Evolutionary conservation across 2,888 invertebrate genomes (phyloP).

Genomic region (Isoperla grammatica): DNA sequence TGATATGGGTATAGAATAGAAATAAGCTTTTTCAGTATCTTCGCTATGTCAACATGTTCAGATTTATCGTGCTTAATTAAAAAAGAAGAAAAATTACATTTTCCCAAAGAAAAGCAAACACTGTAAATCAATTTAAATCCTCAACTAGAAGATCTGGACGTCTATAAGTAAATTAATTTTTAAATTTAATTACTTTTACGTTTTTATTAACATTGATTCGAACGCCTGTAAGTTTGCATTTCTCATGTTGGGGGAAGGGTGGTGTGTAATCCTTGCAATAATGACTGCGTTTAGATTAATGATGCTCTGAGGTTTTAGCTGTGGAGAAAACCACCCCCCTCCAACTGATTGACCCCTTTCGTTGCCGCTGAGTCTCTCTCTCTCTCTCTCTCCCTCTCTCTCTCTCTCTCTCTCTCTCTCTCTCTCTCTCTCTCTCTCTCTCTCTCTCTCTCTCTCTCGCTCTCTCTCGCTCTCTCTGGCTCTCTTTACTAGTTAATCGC

Average conservation of each 20-base stretch:
- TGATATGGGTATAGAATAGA: too few relatives aligned
- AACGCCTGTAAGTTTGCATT: background rate
- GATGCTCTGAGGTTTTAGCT: slow-evolving; percentile 8
- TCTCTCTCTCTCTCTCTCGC: slow-evolving; percentile 1
- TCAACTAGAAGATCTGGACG: too few relatives aligned
- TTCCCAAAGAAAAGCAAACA: too few relatives aligned
- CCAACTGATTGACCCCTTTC: background rate
- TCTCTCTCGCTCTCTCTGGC: background rate
- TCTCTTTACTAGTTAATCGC: slow-evolving; percentile 26
- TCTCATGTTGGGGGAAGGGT: background rate
- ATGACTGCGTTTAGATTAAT: slow-evolving; percentile 1
- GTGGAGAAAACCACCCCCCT: background rate
- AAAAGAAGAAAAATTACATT: too few relatives aligned
- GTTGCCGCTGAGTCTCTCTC: background rate
- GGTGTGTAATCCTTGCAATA: background rate
- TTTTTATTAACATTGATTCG: too few relatives aligned
- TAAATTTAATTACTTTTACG: too few relatives aligned
- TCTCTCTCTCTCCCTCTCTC: background rate
- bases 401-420: background rate
- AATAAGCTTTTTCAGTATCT: too few relatives aligned
- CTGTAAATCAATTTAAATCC: too few relatives aligned
- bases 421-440: background rate
- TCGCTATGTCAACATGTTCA: too few relatives aligned
- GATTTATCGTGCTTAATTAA: too few relatives aligned
- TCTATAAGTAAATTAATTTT: too few relatives aligned